Evolutionary conservation across 2,797 vertebrate species (phyloP).

Genomic region (Pangasius sanitwongsei): DNA sequence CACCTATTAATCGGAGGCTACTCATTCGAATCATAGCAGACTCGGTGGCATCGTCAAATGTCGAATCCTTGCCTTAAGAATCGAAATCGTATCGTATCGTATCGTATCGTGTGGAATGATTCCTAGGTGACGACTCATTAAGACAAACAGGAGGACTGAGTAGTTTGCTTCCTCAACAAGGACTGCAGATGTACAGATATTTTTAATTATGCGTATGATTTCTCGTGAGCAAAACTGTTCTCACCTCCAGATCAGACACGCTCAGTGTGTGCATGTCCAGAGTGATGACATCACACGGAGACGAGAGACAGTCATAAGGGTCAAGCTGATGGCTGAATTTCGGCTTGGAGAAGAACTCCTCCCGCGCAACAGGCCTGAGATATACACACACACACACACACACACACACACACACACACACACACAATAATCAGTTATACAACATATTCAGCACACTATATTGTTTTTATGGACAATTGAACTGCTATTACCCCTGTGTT

Average conservation of each 20-base stretch:
- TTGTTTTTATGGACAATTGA: neutral
- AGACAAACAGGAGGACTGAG: neutral
- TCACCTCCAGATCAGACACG: slow-evolving; percentile 71
- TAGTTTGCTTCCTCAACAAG: neutral
- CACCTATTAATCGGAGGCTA: too few relatives aligned
- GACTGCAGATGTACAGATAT: neutral
- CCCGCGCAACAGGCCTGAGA: slow-evolving; percentile 75
- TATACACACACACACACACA: neutral
- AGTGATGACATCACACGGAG: slow-evolving; percentile 69
- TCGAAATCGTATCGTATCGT: neutral
- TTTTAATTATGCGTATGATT: neutral
- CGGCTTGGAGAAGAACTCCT: slow-evolving; percentile 83
- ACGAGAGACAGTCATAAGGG: slow-evolving; percentile 71
- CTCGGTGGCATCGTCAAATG: neutral
- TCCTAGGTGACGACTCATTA: neutral
- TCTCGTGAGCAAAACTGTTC: neutral
- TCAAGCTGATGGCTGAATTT: slow-evolving; percentile 78
- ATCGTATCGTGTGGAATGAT: neutral
- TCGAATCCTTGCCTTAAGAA: neutral
- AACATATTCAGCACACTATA: neutral
- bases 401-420: slow-evolving; percentile 1
- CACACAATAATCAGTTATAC: neutral
- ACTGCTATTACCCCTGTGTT: neutral
- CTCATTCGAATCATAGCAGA: too few relatives aligned
- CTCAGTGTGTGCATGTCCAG: slow-evolving; percentile 78